Conservation (phyloP, 2,888 invertebrate species). For the Oscheius onirici region DNA sequence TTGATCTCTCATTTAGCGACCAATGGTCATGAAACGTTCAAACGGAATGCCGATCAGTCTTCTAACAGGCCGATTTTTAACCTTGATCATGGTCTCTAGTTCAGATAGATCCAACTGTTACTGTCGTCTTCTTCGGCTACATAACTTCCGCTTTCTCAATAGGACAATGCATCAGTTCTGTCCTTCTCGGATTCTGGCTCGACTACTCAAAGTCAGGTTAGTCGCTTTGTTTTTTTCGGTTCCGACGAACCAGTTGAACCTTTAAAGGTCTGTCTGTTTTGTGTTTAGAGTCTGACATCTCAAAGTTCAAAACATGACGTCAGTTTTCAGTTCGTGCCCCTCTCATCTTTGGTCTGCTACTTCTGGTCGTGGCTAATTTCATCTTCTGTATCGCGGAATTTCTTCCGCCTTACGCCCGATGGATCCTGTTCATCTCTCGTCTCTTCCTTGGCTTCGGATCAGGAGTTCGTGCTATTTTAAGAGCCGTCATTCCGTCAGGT, state of each 20-base stretch:
- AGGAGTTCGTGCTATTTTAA: not conserved
- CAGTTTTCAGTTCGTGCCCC: constrained; percentile 4
- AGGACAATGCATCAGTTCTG: constrained; percentile 1
- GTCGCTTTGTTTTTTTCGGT: not conserved
- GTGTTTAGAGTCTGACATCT: too few relatives aligned
- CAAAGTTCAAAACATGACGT: too few relatives aligned
- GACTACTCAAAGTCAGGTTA: constrained; percentile 1
- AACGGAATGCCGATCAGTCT: not conserved
- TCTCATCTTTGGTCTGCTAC: constrained; percentile 2
- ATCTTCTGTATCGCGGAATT: constrained; percentile 4
- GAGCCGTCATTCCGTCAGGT: not conserved
- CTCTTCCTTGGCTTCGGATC: constrained; percentile 13
- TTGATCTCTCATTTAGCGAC: not conserved
- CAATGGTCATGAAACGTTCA: not conserved
- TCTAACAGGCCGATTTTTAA: too few relatives aligned
- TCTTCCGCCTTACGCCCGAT: not conserved
- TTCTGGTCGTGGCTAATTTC: constrained; percentile 2
- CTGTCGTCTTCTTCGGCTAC: constrained; percentile 11
- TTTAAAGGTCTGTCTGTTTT: not conserved
- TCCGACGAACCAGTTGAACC: not conserved
- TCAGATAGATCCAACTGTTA: constrained; percentile 3
- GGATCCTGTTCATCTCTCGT: constrained; percentile 13
- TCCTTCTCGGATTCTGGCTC: constrained; percentile 12
- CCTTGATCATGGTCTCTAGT: not conserved
- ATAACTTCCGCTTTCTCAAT: constrained; percentile 18